Conservation (phyloP, 2,113 vertebrate species). For the Redunca redunca region DNA sequence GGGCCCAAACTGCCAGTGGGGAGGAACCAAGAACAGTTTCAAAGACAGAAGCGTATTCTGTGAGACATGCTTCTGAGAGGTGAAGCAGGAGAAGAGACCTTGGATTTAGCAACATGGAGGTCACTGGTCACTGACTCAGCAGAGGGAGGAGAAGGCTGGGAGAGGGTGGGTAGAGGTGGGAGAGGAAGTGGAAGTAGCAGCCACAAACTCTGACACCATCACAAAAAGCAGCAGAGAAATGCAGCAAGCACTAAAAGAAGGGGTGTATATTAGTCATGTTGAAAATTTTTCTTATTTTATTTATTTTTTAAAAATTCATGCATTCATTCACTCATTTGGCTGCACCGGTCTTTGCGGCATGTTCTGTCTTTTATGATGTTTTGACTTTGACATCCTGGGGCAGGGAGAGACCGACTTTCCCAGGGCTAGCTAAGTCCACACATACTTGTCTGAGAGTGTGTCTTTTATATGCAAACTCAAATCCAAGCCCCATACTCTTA, state of each 20-base stretch:
- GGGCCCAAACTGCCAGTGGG: neutral
- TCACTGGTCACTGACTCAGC: neutral
- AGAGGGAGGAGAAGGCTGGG: neutral
- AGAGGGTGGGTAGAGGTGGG: neutral
- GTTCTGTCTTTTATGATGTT: neutral
- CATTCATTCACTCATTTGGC: neutral
- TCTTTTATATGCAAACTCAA: neutral
- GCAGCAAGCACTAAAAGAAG: neutral
- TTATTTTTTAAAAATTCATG: neutral
- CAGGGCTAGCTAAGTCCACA: neutral
- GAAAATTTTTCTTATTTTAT: neutral
- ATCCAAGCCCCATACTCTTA: neutral
- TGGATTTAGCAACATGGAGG: neutral
- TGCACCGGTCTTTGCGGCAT: neutral
- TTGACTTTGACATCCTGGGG: neutral
- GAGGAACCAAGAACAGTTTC: neutral
- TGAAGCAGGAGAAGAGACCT: neutral
- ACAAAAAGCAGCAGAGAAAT: neutral
- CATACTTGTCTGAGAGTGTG: neutral
- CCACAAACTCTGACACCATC: neutral
- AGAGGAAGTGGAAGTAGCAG: neutral
- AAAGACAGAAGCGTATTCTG: neutral
- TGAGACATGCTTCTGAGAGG: neutral
- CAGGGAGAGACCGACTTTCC: neutral
- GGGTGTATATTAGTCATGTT: neutral